Base-by-base conservation (phyloP, 2,113 vertebrate species). In the Rhinichthys klamathensis region DNA sequence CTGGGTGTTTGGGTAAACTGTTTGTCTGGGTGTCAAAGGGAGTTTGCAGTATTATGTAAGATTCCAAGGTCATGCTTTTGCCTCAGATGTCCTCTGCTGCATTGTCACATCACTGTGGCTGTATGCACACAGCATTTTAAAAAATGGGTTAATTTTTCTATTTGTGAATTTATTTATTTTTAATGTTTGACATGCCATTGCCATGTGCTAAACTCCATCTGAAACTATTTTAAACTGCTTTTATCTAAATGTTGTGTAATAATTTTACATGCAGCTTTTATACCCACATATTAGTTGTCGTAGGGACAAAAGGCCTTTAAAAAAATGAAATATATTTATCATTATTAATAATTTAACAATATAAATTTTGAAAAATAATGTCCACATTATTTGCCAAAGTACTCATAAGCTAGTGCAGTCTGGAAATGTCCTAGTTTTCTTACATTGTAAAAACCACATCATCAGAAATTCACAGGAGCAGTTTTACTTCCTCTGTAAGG, bases 401-500 rank as follows among this genome's bases (percentile, higher is more conserved):
- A 15, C 13, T 49, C 13, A 15, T 49, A 49, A 23, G 54, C 54
- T 21, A 56, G 54, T 21, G 18, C 51, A 54, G 16, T 27, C 23
- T 74, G 16, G 11, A 51, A 15, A 27, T 27, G 72, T 51, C 13
- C 44, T 25, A 61, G 23, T 41, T 38, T 44, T 60, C 1, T 1
- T 38, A 32, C 6, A 6, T 78, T 11, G 12, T 63, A 5, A 44
- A 61, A 79, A 44, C 32, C 32, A 58, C 30, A n/a, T 35, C 58
- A 46, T 46, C 18, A 75, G 25, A 75, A 75, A 51, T 30, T 35
- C 30, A 56, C 38, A 63, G 38, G 56, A 61, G 61, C 11, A 49
- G 61, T 84, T 89, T 87, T 69, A 72, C 73, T 83, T 89, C 85
- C 51, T 16, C 25, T 69, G 35, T 15, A 49, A 15, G 6, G 61